Percentiles rank a stretch among this genome's conserved stretches.
Evolutionary conservation across 2,797 vertebrate genomes (phyloP).

Genomic region (Amniataba percoides): DNA sequence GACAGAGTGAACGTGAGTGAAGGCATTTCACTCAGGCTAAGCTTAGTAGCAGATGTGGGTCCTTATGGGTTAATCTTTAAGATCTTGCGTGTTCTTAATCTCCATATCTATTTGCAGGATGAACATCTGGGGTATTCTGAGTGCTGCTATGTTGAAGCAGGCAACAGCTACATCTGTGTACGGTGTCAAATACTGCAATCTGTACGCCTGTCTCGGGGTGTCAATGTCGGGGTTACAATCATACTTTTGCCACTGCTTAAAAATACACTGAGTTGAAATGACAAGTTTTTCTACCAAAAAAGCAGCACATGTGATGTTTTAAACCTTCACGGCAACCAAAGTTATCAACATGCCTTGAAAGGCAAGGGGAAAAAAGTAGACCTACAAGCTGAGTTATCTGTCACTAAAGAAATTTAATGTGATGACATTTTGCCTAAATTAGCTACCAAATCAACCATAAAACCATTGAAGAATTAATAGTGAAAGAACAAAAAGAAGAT

Average conservation of each 20-base stretch:
- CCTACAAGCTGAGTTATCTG: slow-evolving; percentile 2
- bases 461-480: slow-evolving; percentile 35
- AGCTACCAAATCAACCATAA: slow-evolving; percentile 33
- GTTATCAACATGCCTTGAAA: neutral
- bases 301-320: slow-evolving; percentile 31
- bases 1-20: slow-evolving; percentile 5
- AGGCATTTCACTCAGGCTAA: slow-evolving; percentile 27
- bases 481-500: slow-evolving; percentile 40
- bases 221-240: slow-evolving; percentile 20
- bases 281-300: slow-evolving; percentile 23
- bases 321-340: slow-evolving; percentile 3
- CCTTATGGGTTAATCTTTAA: slow-evolving; percentile 60
- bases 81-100: slow-evolving; percentile 63
- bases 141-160: neutral
- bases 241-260: neutral
- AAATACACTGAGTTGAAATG: slow-evolving; percentile 29
- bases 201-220: neutral
- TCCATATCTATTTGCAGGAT: slow-evolving; percentile 29
- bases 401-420: slow-evolving; percentile 4
- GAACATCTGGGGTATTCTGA: slow-evolving; percentile 56
- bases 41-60: slow-evolving; percentile 63
- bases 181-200: neutral
- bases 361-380: neutral
- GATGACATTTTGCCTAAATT: slow-evolving; percentile 29
- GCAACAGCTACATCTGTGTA: slow-evolving; percentile 2